Evolutionary conservation across 2,797 vertebrate species (phyloP).

Genomic region (Scolopax rusticola): DNA sequence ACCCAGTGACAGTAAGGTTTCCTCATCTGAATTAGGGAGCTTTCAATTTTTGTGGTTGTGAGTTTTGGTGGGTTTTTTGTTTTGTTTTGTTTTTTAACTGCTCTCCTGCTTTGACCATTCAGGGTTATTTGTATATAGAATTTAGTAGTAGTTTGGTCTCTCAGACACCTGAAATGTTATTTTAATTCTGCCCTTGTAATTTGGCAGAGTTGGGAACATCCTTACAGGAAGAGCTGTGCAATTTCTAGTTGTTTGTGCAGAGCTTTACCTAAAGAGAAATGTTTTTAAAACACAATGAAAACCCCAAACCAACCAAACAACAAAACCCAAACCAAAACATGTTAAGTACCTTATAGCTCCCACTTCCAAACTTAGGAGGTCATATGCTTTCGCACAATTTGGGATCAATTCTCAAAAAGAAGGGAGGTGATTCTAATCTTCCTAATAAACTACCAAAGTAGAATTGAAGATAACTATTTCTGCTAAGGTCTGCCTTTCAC

Average conservation of each 20-base stretch:
- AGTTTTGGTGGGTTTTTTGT: too few relatives aligned
- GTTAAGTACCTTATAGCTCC: not conserved
- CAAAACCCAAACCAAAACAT: not conserved
- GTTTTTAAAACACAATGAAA: not conserved
- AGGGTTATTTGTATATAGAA: not conserved
- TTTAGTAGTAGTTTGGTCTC: not conserved
- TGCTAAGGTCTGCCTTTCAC: not conserved
- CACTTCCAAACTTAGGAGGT: not conserved
- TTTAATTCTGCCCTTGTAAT: not conserved
- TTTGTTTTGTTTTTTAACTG: not conserved
- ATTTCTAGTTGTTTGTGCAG: not conserved
- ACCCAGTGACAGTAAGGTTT: not conserved
- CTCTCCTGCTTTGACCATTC: not conserved
- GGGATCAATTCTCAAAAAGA: not conserved
- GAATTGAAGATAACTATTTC: not conserved
- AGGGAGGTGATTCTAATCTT: not conserved
- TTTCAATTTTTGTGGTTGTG: not conserved
- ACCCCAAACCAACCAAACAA: not conserved
- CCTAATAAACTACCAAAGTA: not conserved
- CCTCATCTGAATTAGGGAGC: not conserved
- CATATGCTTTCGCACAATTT: not conserved
- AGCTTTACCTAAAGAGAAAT: not conserved
- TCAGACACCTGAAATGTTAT: fast-evolving
- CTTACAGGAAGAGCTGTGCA: not conserved
- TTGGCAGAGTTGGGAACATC: not conserved